Base-by-base conservation (phyloP, 2,113 vertebrate genomes). In the Hypocryptadius cinnamomeus region DNA sequence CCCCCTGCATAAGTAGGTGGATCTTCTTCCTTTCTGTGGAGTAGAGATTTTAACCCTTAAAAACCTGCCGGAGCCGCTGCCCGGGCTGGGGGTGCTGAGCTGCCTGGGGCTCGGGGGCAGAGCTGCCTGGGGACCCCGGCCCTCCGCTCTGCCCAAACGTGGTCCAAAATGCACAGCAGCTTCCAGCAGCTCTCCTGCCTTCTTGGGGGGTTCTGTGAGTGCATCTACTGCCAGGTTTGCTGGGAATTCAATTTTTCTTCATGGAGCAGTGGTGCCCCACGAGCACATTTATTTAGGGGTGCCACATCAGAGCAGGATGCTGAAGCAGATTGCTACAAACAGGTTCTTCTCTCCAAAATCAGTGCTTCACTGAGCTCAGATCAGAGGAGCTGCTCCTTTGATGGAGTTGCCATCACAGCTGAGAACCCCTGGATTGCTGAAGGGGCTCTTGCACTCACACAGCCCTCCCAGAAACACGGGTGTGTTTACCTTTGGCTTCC, bases 1-100 rank as follows among this genome's bases (percentile, higher is more conserved):
- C 99, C 53, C 99, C 99, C 97, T 99, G 99, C 98, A 99, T 99
- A 98, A 99, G 99, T 99, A 99, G 13, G 99, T 98, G 96, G 73
- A 95, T 89, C 21, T 68, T 85, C 59, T 39, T 54, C 69, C 10
- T 10, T 42, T 37, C 80, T 73, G 30, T 31, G 79, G 15, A 53
- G 40, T 8, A 64, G 71, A 65, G 39, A 48, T 56, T 72, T 57
- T 77, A 89, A 94, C 82, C 77, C 73, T 72, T 44, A 2, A 8
- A 76, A 33, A 3, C 3, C 35, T 3, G 2, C 20, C 35, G 5
- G 64, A 68, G 51, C 56, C 4, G 1, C 83, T 83, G 76, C 42
- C n/a, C 19, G 3, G n/a, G 4, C 9, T 28, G 35, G 42, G 51
- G 2, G 2, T 54, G 65, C 87, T 47, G 85, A 88, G 45, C 54